Conservation (phyloP, 2,113 vertebrate species). For the Cygnus atratus region DNA sequence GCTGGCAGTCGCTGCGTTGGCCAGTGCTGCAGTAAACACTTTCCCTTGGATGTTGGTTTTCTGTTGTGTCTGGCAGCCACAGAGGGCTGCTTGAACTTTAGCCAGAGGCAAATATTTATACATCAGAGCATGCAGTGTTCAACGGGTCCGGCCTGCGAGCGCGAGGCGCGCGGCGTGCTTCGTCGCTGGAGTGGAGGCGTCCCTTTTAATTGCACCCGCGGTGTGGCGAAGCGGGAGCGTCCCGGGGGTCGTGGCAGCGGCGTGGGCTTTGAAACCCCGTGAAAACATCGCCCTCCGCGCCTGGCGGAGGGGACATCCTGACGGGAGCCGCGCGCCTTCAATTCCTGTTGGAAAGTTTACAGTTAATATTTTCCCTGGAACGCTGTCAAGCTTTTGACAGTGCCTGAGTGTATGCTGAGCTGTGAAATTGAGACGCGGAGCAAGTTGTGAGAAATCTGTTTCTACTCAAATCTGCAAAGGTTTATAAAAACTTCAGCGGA, state of each 20-base stretch:
- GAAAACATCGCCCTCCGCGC: conserved; percentile 2
- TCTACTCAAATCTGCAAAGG: conserved; percentile 85
- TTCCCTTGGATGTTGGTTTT: conserved; percentile 83
- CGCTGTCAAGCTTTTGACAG: conserved; percentile 86
- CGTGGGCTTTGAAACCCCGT: neutral
- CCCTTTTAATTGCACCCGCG: neutral
- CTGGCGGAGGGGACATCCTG: conserved; percentile 51
- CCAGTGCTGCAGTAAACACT: conserved; percentile 81
- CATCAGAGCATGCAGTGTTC: conserved; percentile 82
- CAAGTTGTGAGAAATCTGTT: conserved; percentile 88
- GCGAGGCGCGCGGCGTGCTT: conserved; percentile 28
- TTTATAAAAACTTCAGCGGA: conserved; percentile 75
- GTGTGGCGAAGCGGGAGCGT: conserved; percentile 33
- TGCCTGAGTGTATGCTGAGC: conserved; percentile 81
- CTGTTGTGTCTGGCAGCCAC: conserved; percentile 86
- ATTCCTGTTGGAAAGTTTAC: conserved; percentile 84
- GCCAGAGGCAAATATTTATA: conserved; percentile 91
- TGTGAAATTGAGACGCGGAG: conserved; percentile 83
- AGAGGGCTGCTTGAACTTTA: conserved; percentile 84
- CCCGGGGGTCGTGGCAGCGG: conserved; percentile 5
- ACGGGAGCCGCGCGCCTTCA: conserved; percentile 66
- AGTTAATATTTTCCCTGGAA: conserved; percentile 93
- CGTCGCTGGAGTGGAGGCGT: conserved; percentile 46
- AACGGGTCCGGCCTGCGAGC: conserved; percentile 77
- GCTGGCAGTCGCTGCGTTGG: conserved; percentile 78